These are phyloP conservation scores for Dasypogon diadema DNA, from an alignment of 2,888 invertebrate genomes.

Conservation along the genomic window DNA sequence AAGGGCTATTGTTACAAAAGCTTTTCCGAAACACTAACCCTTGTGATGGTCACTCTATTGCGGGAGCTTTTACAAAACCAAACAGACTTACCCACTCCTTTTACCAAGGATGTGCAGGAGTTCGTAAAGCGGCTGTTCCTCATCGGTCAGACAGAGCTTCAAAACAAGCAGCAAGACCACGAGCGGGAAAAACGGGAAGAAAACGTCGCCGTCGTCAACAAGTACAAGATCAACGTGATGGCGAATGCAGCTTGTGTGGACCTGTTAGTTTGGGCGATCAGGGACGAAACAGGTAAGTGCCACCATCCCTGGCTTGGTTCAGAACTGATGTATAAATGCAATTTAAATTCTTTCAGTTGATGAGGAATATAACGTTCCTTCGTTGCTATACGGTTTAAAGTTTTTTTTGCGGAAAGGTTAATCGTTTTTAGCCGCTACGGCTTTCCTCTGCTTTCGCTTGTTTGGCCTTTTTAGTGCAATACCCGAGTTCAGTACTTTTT, in stretches of 20 bases:
- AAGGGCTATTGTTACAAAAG: slow-evolving; percentile 92
- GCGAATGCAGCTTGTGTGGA: slow-evolving; percentile 98
- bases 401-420: slow-evolving; percentile 71
- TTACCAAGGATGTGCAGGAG: slow-evolving; percentile 93
- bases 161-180: slow-evolving; percentile 87
- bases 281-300: slow-evolving; percentile 89
- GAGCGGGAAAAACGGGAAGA: slow-evolving; percentile 86
- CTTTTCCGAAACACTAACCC: slow-evolving; percentile 93
- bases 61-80: slow-evolving; percentile 92
- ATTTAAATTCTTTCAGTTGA: slow-evolving; percentile 73
- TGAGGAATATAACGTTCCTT: slow-evolving; percentile 78
- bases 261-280: slow-evolving; percentile 96
- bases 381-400: slow-evolving; percentile 79
- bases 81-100: slow-evolving; percentile 87
- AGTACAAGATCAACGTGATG: slow-evolving; percentile 95
- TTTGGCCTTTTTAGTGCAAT: slow-evolving; percentile 11
- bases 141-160: slow-evolving; percentile 93
- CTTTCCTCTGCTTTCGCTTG: slow-evolving; percentile 32
- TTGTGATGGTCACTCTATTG: slow-evolving; percentile 92
- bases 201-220: slow-evolving; percentile 80
- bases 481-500: too few relatives aligned
- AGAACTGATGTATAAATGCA: too few relatives aligned
- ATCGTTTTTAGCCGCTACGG: not conserved
- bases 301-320: too few relatives aligned
- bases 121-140: slow-evolving; percentile 90